Conservation (phyloP, 2,113 vertebrate genomes). For the Bungarus multicinctus region DNA sequence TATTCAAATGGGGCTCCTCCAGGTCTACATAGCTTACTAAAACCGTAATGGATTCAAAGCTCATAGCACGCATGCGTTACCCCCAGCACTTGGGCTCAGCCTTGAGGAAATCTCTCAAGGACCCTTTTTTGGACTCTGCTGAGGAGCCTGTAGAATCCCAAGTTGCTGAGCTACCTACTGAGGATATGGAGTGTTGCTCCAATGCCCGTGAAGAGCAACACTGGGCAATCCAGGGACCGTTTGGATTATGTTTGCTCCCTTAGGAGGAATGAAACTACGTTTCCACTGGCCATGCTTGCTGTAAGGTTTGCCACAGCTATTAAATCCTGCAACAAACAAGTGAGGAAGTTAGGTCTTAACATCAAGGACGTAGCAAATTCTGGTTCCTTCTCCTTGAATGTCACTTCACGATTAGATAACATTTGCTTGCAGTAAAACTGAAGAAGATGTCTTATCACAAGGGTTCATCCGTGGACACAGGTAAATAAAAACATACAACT, state of each 20-base stretch:
- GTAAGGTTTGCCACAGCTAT: not conserved
- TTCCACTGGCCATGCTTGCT: not conserved
- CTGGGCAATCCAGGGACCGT: too few relatives aligned
- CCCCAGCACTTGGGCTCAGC: too few relatives aligned
- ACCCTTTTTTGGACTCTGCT: too few relatives aligned
- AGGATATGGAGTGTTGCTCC: too few relatives aligned
- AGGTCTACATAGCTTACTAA: too few relatives aligned
- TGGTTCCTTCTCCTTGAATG: not conserved
- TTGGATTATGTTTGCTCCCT: too few relatives aligned
- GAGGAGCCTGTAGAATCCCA: too few relatives aligned
- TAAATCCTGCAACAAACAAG: not conserved
- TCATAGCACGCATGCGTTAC: too few relatives aligned
- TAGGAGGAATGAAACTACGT: not conserved
- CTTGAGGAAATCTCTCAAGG: too few relatives aligned
- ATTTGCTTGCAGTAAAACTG: not conserved
- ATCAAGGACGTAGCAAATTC: not conserved
- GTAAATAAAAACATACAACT: not conserved
- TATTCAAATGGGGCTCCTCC: not conserved
- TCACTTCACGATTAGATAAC: not conserved
- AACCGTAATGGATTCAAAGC: too few relatives aligned
- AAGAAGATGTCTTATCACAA: not conserved
- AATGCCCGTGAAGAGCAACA: too few relatives aligned
- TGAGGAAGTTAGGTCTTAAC: not conserved
- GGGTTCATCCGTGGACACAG: not conserved
- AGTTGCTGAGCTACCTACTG: too few relatives aligned